phyloP scores from a whole-genome alignment of 2,888 invertebrate genomes.

The Heliconius ethilla region DNA sequence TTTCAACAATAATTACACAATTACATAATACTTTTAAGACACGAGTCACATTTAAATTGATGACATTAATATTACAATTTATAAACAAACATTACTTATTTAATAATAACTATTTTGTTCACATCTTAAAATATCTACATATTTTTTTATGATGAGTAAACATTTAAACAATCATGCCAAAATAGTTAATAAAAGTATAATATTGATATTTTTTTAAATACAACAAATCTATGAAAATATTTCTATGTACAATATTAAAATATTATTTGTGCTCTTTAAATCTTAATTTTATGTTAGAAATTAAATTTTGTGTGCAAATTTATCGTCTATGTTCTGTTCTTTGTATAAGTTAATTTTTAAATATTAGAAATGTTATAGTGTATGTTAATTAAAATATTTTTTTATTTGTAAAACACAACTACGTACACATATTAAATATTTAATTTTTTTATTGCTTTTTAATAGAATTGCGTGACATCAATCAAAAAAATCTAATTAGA shows the following conservation, averaged over 20 bases:
- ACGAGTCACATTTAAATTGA: conserved; percentile 42
- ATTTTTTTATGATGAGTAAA: background rate
- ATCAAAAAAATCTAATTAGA: background rate
- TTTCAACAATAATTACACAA: conserved; percentile 74
- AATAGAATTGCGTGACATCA: background rate
- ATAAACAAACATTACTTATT: conserved; percentile 26
- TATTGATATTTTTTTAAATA: conserved; percentile 2
- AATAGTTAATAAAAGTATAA: conserved; percentile 9
- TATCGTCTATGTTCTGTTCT: conserved; percentile 1
- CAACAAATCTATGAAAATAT: conserved; percentile 4
- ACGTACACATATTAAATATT: background rate
- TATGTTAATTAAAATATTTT: background rate
- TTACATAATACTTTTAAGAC: conserved; percentile 48
- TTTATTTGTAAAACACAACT: background rate
- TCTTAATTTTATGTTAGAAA: background rate
- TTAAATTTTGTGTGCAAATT: conserved; percentile 9
- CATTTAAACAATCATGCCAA: background rate
- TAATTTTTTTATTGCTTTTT: background rate
- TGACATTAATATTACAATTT: conserved; percentile 39
- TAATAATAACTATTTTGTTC: conserved; percentile 19
- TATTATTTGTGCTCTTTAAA: conserved; percentile 15
- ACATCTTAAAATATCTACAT: conserved; percentile 27
- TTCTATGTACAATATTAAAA: conserved; percentile 19
- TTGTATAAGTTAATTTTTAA: conserved; percentile 13
- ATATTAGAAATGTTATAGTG: background rate